Percentiles rank a stretch among this genome's conserved stretches.
phyloP scores from a whole-genome alignment of 2,888 invertebrate genomes.

The Mylabris sibirica region DNA sequence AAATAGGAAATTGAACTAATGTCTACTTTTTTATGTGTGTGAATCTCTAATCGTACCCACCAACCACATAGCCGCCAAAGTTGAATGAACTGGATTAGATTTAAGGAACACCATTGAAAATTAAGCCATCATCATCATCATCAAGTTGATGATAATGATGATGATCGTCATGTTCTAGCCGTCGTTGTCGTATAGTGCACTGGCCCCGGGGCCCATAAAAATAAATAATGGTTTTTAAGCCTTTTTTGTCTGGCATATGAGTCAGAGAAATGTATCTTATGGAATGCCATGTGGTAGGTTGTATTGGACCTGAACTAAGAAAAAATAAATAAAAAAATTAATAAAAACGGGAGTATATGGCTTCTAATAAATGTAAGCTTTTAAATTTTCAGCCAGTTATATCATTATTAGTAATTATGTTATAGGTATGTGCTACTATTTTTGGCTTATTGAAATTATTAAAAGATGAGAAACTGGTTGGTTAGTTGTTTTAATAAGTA shows the following conservation, averaged over 20 bases:
- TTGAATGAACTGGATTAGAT: constrained; percentile 22
- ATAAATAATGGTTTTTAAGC: constrained; percentile 39
- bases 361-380: constrained; percentile 35
- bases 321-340: background rate
- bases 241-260: constrained; percentile 44
- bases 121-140: constrained; percentile 45
- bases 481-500: background rate
- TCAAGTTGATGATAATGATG: constrained; percentile 17
- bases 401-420: constrained; percentile 5
- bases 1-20: constrained; percentile 25
- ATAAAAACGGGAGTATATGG: constrained; percentile 12
- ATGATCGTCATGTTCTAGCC: background rate
- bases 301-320: constrained; percentile 20
- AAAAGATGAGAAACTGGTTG: background rate
- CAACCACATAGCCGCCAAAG: background rate
- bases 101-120: constrained; percentile 36
- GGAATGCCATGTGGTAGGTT: constrained; percentile 50
- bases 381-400: constrained; percentile 38
- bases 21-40: background rate
- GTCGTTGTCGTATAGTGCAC: constrained; percentile 31
- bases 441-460: background rate
- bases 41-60: background rate
- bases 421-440: constrained; percentile 40
- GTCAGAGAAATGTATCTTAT: constrained; percentile 44
- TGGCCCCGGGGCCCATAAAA: constrained; percentile 41